Evolutionary conservation across 1,140 invertebrate species (phyloP), one percentile per base, ranked within the genome.

Genomic region (Nomia melanderi): DNA sequence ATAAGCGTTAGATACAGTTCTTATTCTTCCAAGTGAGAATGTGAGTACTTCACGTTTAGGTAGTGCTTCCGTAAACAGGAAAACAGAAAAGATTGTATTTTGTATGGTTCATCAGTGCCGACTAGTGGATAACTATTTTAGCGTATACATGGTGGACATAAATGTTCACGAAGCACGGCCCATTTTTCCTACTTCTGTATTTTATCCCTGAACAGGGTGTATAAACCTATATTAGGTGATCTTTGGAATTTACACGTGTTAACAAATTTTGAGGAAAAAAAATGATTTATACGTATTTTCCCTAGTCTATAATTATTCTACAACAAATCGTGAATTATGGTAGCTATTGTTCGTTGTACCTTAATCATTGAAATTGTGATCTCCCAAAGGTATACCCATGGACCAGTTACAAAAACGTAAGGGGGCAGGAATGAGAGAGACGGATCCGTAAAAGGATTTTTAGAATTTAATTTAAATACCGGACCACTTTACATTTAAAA

Each of bases 141-240:
- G 65, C 41, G 20, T 76, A 69, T 75, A 75, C 50, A 59, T 20
- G 39, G 31, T 67, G 65, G 59, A 67, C 64, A 12, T 27, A 20
- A 31, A 76, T 12, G 73, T 76, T 76, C 73, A 69, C 73, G 29
- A 76, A 69, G 73, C 73, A 76, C 73, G 73, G 73, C 73, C 73
- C 73, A 76, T 69, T 76, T 69, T 76, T 76, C 73, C 73, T 76
- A 76, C 14, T 76, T 76, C 73, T 59, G 73, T 76, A 76, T 59
- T 50, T 59, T 39, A 69, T 23, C 73, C 73, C 31, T 47, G 14
- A 76, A 76, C 36, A 36, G 73, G 73, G 65, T 47, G 25, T 69
- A 69, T 56, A 69, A 59, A 76, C 54, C 65, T 76, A 76, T 25
- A 76, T 75, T 76, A 76, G 65, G 73, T 69, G 59, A 60, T 59